Conservation (phyloP, 2,888 invertebrate species). For the Andrena trimmerana region DNA sequence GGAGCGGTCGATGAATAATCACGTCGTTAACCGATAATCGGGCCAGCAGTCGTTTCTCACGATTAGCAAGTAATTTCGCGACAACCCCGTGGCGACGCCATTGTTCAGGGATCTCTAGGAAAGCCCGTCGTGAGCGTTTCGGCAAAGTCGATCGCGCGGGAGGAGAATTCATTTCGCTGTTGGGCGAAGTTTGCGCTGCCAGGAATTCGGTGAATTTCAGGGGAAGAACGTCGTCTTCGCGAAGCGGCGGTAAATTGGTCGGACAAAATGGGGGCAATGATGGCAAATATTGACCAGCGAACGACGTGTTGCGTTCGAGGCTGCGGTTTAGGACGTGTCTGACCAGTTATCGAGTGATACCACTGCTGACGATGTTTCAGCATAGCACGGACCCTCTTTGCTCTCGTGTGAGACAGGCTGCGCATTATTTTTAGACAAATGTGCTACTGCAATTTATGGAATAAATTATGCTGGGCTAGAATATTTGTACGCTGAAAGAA, state of each 20-base stretch:
- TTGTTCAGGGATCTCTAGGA: background rate
- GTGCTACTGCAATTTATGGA: too few species aligned
- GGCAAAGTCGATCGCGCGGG: conserved; percentile 1
- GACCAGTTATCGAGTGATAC: background rate
- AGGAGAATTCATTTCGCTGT: background rate
- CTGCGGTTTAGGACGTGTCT: background rate
- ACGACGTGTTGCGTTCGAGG: background rate
- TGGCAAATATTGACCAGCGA: background rate
- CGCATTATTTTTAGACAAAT: too few species aligned
- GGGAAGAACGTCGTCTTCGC: background rate
- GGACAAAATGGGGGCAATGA: background rate
- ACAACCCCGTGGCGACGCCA: conserved; percentile 8
- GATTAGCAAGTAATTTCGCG: conserved; percentile 64
- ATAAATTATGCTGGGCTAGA: too few species aligned
- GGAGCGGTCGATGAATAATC: conserved; percentile 73
- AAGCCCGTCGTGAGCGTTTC: background rate
- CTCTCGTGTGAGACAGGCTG: too few species aligned
- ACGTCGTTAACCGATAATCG: conserved; percentile 70
- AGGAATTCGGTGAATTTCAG: background rate
- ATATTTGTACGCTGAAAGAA: too few species aligned
- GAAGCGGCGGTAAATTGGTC: background rate
- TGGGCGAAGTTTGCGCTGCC: background rate
- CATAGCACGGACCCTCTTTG: background rate
- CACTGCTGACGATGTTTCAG: background rate
- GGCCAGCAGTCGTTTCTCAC: conserved; percentile 51